Evolutionary conservation across 2,888 invertebrate species (phyloP), one percentile per base, ranked within the genome.

Genomic region (Cartodere bifasciata): DNA sequence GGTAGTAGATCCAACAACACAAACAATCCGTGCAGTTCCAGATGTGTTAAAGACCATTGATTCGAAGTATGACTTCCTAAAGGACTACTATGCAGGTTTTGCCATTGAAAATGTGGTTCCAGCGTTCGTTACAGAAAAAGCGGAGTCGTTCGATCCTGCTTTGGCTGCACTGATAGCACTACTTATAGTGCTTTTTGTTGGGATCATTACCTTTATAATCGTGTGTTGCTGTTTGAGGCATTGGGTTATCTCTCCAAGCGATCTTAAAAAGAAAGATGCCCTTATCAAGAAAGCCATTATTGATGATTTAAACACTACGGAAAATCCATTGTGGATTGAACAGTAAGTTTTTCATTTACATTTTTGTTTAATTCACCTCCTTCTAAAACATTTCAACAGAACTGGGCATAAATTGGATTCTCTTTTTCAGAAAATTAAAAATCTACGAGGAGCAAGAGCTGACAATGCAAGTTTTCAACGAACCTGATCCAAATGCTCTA

Each of bases 311-410:
- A 85, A 84, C 47, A 87, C 86, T 1, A 90, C 88, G 0, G 90
- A 90, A 58, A 90, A 90, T 66, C 90, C 88, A 0, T 62, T 90
- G 9, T 90, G 88, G 90, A 76, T 88, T 48, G 90, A 90, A 65
- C 87, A 86, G 78, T 79, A 56, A 66, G 73, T 63, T 15, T 35
- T 17, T 26, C 25, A 13, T 26, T 22, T 3, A 14, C 10, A 7
- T n/a, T n/a, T n/a, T n/a, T n/a, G n/a, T n/a, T n/a, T n/a, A n/a
- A n/a, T n/a, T n/a, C n/a, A n/a, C n/a, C n/a, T n/a, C n/a, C n/a
- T n/a, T n/a, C n/a, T n/a, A n/a, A n/a, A n/a, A n/a, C n/a, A n/a
- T n/a, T n/a, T n/a, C n/a, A n/a, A n/a, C n/a, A n/a, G n/a, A n/a
- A n/a, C n/a, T n/a, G n/a, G n/a, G n/a, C n/a, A n/a, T n/a, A n/a